Percentiles rank a stretch among this genome's conserved stretches.
These are phyloP conservation scores for Linepithema humile DNA, from an alignment of 1,140 invertebrate species.

Conservation along the genomic window DNA sequence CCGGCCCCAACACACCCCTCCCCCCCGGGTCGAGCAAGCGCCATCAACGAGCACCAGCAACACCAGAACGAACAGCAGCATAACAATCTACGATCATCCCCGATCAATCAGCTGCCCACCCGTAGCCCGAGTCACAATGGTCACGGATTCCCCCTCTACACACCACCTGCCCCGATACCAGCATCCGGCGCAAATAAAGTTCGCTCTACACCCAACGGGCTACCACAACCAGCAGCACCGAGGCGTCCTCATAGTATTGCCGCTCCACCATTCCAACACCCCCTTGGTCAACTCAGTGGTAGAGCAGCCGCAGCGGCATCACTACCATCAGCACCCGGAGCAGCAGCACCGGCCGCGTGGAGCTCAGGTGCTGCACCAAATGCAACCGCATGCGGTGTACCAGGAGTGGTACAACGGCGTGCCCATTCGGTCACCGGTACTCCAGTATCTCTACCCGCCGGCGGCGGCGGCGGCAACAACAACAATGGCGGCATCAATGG, in stretches of 20 bases:
- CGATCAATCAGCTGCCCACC: constrained; percentile 75
- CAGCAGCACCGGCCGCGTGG: constrained; percentile 61
- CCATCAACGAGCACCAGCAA: constrained; percentile 61
- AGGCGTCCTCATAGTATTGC: constrained; percentile 84
- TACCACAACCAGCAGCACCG: constrained; percentile 83
- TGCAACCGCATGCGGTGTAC: constrained; percentile 61
- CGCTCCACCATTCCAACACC: constrained; percentile 75
- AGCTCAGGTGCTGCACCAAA: constrained; percentile 43
- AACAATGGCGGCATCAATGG: constrained; percentile 68
- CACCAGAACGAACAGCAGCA: constrained; percentile 68
- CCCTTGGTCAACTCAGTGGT: constrained; percentile 75
- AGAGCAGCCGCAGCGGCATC: constrained; percentile 67
- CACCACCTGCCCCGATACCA: constrained; percentile 84
- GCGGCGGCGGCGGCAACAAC: constrained; percentile 51
- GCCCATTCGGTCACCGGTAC: constrained; percentile 78
- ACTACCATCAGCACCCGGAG: constrained; percentile 52
- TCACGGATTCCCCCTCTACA: constrained; percentile 85
- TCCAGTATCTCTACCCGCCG: constrained; percentile 72
- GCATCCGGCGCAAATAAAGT: constrained; percentile 83
- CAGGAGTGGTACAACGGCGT: constrained; percentile 75
- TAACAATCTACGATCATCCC: constrained; percentile 71
- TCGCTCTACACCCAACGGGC: constrained; percentile 81
- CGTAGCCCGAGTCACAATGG: constrained; percentile 83
- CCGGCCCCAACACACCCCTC: constrained; percentile 77
- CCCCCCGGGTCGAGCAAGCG: constrained; percentile 51